Percentiles rank a stretch among this genome's conserved stretches.
Evolutionary conservation across 1,140 invertebrate genomes (phyloP).

Genomic region (Luehdorfia chinensis): DNA sequence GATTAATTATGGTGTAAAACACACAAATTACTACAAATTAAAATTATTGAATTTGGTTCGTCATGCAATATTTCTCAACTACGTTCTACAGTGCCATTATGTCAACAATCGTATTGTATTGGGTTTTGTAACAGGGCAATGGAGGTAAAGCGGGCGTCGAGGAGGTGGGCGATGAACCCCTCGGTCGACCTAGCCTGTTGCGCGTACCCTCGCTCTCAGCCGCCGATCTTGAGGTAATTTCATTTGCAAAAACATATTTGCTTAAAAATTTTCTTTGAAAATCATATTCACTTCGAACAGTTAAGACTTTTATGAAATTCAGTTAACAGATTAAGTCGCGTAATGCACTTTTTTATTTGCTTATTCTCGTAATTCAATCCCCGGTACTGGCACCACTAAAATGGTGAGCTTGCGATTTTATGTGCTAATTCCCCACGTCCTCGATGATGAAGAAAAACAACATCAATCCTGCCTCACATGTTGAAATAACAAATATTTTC

Average conservation of each 20-base stretch:
- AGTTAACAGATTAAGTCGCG: neutral
- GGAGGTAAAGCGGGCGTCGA: constrained; percentile 51
- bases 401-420: too few relatives aligned
- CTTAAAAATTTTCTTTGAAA: constrained; percentile 5
- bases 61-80: neutral
- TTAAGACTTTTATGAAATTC: neutral
- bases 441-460: too few relatives aligned
- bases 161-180: constrained; percentile 52
- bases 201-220: constrained; percentile 76
- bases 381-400: too few relatives aligned
- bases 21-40: neutral
- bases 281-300: neutral
- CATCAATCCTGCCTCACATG: too few relatives aligned
- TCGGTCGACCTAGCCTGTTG: constrained; percentile 72
- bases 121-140: constrained; percentile 46
- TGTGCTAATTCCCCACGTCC: too few relatives aligned
- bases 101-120: constrained; percentile 1
- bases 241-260: constrained; percentile 9
- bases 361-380: too few relatives aligned
- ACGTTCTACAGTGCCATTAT: neutral
- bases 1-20: too few relatives aligned
- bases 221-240: constrained; percentile 64
- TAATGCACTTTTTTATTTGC: too few relatives aligned
- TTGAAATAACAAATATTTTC: too few relatives aligned
- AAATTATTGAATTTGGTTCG: neutral